These are phyloP conservation scores for Hoplias malabaricus DNA, from an alignment of 2,113 vertebrate genomes.

Conservation along the genomic window DNA sequence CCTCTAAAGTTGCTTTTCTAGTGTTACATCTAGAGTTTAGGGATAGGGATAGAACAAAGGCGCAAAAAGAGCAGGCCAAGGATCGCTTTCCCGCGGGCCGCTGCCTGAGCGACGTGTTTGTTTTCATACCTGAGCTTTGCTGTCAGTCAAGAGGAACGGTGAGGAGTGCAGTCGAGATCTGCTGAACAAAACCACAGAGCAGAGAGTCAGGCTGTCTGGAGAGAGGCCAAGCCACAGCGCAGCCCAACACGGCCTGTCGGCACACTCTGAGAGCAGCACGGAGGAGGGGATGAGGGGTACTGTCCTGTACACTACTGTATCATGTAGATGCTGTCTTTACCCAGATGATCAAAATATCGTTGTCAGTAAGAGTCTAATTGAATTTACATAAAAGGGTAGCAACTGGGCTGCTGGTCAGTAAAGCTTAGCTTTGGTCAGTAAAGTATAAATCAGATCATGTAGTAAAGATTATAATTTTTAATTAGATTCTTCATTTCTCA, in stretches of 20 bases:
- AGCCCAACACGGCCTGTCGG: slow-evolving; percentile 76
- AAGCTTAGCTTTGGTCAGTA: too few relatives aligned
- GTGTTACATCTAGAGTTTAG: not conserved
- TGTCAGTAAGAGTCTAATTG: not conserved
- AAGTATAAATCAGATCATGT: too few relatives aligned
- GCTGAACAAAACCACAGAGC: slow-evolving; percentile 81
- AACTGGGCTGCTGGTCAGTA: too few relatives aligned
- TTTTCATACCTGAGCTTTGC: slow-evolving; percentile 85
- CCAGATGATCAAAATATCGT: not conserved
- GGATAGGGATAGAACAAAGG: not conserved
- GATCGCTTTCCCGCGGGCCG: slow-evolving; percentile 74
- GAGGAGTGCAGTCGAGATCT: slow-evolving; percentile 79
- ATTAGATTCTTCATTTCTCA: not conserved
- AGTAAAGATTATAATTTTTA: too few relatives aligned
- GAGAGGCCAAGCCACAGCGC: slow-evolving; percentile 86
- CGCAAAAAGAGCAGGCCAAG: not conserved
- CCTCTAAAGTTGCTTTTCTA: not conserved
- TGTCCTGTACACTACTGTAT: slow-evolving; percentile 34
- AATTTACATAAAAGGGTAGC: too few relatives aligned
- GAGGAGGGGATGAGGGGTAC: slow-evolving; percentile 19
- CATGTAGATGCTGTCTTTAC: not conserved
- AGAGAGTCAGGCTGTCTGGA: slow-evolving; percentile 79
- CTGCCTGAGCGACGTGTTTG: slow-evolving; percentile 81
- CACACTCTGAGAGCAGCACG: slow-evolving; percentile 63
- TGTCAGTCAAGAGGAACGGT: slow-evolving; percentile 82